These are phyloP conservation scores for Noctua pronuba DNA, from an alignment of 2,888 invertebrate genomes.

Conservation along the genomic window DNA sequence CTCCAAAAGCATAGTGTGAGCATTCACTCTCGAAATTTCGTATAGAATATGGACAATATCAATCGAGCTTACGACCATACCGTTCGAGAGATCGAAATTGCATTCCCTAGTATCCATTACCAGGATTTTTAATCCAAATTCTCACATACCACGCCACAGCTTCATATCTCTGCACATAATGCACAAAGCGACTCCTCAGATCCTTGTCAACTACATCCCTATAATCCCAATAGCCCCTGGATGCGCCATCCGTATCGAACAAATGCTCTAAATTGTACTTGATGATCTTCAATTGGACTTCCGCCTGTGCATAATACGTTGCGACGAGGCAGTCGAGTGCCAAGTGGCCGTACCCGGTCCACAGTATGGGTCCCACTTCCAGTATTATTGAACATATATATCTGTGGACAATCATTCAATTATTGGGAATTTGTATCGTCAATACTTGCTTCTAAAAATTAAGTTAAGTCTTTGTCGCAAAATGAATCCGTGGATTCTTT, in stretches of 20 bases:
- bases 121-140: not conserved
- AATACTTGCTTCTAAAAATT: constrained; percentile 1
- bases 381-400: constrained; percentile 63
- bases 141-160: constrained; percentile 70
- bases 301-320: constrained; percentile 73
- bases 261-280: constrained; percentile 72
- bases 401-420: constrained; percentile 62
- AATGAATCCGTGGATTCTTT: not conserved
- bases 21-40: too few species aligned
- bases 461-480: not conserved
- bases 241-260: constrained; percentile 50
- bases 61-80: not conserved
- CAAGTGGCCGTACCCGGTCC: constrained; percentile 73
- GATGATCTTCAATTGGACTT: constrained; percentile 74
- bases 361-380: constrained; percentile 64
- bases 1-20: not conserved
- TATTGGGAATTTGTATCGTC: not conserved
- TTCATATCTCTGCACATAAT: constrained; percentile 72
- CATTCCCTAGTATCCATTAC: not conserved
- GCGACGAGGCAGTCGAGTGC: constrained; percentile 69
- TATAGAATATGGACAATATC: too few species aligned
- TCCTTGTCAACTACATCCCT: constrained; percentile 63
- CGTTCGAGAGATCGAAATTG: not conserved
- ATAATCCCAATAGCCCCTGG: constrained; percentile 34
- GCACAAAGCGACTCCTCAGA: constrained; percentile 65